phyloP scores from a whole-genome alignment of 1,140 invertebrate genomes.

The Cydia amplana region DNA sequence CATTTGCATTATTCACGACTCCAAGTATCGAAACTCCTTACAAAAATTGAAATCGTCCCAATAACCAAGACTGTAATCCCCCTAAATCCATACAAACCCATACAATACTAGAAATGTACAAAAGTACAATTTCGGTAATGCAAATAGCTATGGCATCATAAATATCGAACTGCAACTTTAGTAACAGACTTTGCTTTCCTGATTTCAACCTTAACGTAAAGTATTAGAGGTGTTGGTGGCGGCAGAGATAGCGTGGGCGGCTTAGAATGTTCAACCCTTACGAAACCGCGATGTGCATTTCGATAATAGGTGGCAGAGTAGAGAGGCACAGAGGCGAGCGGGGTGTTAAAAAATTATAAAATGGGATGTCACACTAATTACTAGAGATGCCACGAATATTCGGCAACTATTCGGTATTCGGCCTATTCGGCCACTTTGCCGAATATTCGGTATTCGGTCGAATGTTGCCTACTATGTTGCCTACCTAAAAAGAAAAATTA shows the following conservation, averaged over 20 bases:
- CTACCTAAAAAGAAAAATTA: no score
- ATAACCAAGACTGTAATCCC: constrained; percentile 33
- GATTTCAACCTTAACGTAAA: constrained; percentile 38
- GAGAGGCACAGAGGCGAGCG: constrained; percentile 1
- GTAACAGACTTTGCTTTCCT: not conserved
- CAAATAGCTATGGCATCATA: constrained; percentile 46
- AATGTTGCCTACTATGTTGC: no score
- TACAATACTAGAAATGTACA: constrained; percentile 36
- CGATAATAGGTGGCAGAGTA: constrained; percentile 65
- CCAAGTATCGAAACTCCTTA: constrained; percentile 7
- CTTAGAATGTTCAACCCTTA: constrained; percentile 68
- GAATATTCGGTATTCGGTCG: no score
- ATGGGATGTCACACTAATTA: not conserved
- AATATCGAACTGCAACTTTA: constrained; percentile 47
- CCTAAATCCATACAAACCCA: constrained; percentile 39
- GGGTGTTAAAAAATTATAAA: not conserved
- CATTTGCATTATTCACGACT: not conserved
- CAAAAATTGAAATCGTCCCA: constrained; percentile 15
- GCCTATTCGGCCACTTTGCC: no score
- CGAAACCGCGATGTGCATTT: constrained; percentile 70
- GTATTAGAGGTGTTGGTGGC: constrained; percentile 31
- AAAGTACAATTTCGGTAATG: constrained; percentile 66
- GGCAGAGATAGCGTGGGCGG: constrained; percentile 22
- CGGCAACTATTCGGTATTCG: no score
- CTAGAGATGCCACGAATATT: no score